These are phyloP conservation scores for Crematogaster levior DNA, from an alignment of 2,888 invertebrate species.

Conservation along the genomic window DNA sequence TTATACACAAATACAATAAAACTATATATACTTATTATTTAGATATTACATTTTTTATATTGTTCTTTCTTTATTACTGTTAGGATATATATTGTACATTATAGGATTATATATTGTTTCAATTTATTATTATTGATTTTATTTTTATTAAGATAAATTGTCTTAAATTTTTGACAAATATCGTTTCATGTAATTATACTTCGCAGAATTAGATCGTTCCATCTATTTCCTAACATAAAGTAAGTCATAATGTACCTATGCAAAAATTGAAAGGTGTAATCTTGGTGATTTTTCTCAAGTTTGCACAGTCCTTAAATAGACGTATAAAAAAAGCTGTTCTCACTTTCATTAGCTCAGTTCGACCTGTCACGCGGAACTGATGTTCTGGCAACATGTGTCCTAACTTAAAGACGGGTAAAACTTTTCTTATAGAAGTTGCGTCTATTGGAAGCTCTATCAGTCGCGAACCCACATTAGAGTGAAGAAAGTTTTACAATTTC, in stretches of 20 bases:
- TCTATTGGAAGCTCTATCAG: slow-evolving; percentile 57
- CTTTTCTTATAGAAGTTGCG: slow-evolving; percentile 56
- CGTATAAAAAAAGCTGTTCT: neutral
- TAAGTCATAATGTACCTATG: slow-evolving; percentile 5
- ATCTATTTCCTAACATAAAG: neutral
- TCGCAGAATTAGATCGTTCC: neutral
- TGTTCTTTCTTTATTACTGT: neutral
- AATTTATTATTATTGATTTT: neutral
- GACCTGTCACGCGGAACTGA: slow-evolving; percentile 37
- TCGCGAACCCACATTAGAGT: slow-evolving; percentile 37
- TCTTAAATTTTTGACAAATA: neutral
- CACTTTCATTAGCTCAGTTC: slow-evolving; percentile 28
- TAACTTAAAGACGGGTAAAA: slow-evolving; percentile 59
- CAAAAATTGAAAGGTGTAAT: slow-evolving; percentile 11
- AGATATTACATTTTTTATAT: neutral
- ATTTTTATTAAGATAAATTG: neutral
- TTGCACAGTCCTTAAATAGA: neutral
- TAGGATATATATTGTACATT: no score
- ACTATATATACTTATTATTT: neutral
- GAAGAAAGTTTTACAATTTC: slow-evolving; percentile 56
- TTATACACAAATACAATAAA: neutral
- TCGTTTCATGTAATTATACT: neutral
- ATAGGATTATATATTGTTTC: neutral
- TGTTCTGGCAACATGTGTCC: slow-evolving; percentile 45
- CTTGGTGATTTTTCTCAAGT: neutral